phyloP scores from a whole-genome alignment of 2,113 vertebrate genomes.

The Scomber scombrus region DNA sequence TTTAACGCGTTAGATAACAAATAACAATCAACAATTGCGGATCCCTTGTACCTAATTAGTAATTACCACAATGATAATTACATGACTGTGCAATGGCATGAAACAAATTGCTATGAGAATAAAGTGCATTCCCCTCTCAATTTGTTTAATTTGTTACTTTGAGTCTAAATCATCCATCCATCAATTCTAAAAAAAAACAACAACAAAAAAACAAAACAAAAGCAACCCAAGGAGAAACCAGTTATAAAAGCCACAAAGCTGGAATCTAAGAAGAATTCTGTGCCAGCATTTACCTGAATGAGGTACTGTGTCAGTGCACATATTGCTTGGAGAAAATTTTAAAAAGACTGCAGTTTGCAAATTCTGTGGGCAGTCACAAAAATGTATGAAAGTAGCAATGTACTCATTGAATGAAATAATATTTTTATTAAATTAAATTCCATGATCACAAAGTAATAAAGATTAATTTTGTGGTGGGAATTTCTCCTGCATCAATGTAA shows the following conservation, averaged over 20 bases:
- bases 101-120: constrained; percentile 72
- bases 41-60: constrained; percentile 73
- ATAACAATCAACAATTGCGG: constrained; percentile 68
- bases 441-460: too few species aligned
- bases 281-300: too few species aligned
- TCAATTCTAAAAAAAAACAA: constrained; percentile 27
- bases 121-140: constrained; percentile 64
- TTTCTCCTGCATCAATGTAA: too few species aligned
- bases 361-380: too few species aligned
- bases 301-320: too few species aligned
- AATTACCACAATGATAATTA: constrained; percentile 76
- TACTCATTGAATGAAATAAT: too few species aligned
- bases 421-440: too few species aligned
- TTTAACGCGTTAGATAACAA: constrained; percentile 48
- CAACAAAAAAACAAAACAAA: constrained; percentile 32
- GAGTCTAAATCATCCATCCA: constrained; percentile 57
- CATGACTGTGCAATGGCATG: constrained; percentile 69
- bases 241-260: background rate
- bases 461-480: too few species aligned
- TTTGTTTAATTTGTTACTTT: constrained; percentile 67
- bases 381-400: too few species aligned
- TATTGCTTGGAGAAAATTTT: too few species aligned
- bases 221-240: background rate
- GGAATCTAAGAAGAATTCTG: background rate
- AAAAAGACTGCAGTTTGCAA: too few species aligned